Evolutionary conservation across 1,140 invertebrate species (phyloP).

Genomic region (Chironomus tepperi): DNA sequence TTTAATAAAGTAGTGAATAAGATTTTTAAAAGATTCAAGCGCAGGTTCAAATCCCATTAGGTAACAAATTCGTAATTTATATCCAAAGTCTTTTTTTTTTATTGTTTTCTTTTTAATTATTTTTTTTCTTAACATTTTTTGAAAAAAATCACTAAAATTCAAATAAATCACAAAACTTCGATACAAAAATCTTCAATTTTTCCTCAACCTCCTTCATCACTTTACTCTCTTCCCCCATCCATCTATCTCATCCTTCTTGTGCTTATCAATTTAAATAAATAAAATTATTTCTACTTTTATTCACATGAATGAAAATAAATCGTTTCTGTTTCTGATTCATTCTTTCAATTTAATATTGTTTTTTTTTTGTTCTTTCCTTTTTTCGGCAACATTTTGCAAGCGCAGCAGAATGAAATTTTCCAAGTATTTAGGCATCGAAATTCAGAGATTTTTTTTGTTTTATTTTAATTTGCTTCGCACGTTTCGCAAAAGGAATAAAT

Average conservation of each 20-base stretch:
- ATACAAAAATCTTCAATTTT: neutral
- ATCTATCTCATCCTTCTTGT: neutral
- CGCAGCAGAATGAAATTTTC: constrained; percentile 7
- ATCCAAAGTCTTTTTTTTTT: too few species aligned
- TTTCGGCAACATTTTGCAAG: neutral
- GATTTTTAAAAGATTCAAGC: too few species aligned
- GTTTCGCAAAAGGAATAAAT: too few species aligned
- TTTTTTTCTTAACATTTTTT: too few species aligned
- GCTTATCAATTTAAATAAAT: constrained; percentile 19
- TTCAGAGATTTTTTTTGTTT: neutral
- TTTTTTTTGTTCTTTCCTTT: neutral
- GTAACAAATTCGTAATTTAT: too few species aligned
- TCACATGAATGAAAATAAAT: constrained; percentile 19
- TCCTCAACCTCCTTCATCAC: neutral
- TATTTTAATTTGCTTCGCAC: too few species aligned
- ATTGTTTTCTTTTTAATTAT: too few species aligned
- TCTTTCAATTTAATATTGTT: neutral
- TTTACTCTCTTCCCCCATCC: neutral
- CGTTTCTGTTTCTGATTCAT: neutral
- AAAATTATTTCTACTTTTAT: constrained; percentile 11
- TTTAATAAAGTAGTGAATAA: too few species aligned
- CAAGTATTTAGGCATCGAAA: neutral
- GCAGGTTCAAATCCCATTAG: too few species aligned
- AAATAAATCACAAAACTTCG: neutral
- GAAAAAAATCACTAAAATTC: neutral